Evolutionary conservation across 1,140 invertebrate species (phyloP).

Genomic region (Drosophila elegans): DNA sequence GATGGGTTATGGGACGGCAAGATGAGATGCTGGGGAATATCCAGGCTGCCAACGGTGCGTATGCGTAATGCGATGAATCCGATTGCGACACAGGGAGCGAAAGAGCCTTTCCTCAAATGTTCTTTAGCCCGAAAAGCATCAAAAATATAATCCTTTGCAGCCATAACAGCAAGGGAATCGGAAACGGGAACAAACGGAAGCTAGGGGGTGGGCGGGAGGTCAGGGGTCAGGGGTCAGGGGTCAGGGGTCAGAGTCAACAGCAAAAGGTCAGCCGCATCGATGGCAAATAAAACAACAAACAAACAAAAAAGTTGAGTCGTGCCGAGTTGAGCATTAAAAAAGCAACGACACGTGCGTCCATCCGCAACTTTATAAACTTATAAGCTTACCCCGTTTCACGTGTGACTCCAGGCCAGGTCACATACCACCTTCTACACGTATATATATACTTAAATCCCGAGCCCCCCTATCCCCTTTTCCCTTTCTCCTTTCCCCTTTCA

Average conservation of each 20-base stretch:
- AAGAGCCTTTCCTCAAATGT: constrained; percentile 7
- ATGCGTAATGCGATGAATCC: constrained; percentile 60
- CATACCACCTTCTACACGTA: background rate
- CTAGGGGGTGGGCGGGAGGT: background rate
- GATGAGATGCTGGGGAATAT: constrained; percentile 21
- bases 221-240: background rate
- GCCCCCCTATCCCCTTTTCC: background rate
- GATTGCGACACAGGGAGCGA: background rate
- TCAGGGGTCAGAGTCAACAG: constrained; percentile 31
- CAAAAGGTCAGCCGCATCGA: constrained; percentile 38
- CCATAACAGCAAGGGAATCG: constrained; percentile 16
- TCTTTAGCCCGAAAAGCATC: constrained; percentile 19
- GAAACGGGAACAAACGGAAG: constrained; percentile 10
- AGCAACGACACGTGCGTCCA: constrained; percentile 55
- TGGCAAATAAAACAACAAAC: constrained; percentile 3
- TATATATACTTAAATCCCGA: background rate
- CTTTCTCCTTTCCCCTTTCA: background rate
- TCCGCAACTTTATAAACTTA: constrained; percentile 52
- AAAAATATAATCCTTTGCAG: constrained; percentile 56
- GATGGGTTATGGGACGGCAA: constrained; percentile 3
- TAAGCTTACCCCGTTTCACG: constrained; percentile 34
- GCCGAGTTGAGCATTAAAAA: constrained; percentile 9
- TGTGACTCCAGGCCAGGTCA: constrained; percentile 27
- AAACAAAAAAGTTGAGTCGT: background rate
- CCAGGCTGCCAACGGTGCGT: constrained; percentile 37